Percentiles rank a stretch among this genome's conserved stretches.
These are phyloP conservation scores for Heliconius melpomene DNA, from an alignment of 1,140 invertebrate genomes.

Conservation along the genomic window DNA sequence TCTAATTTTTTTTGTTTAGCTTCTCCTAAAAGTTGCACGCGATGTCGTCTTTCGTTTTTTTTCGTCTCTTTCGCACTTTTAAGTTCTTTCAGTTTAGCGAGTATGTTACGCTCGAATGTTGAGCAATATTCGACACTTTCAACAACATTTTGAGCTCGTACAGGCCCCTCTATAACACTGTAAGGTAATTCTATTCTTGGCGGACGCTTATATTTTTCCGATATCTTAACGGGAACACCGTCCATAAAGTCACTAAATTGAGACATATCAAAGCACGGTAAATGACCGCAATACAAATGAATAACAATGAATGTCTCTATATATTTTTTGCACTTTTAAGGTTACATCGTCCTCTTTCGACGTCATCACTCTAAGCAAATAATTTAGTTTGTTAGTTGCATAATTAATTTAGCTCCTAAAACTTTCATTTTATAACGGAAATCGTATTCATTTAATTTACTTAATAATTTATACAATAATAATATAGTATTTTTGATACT, in stretches of 20 bases:
- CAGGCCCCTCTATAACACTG: slow-evolving; percentile 83
- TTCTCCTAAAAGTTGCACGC: slow-evolving; percentile 82
- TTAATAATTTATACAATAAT: slow-evolving; percentile 21
- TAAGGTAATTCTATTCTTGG: slow-evolving; percentile 86
- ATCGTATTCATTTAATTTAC: slow-evolving; percentile 23
- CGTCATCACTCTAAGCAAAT: slow-evolving; percentile 64
- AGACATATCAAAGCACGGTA: slow-evolving; percentile 68
- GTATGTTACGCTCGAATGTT: slow-evolving; percentile 85
- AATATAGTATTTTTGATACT: slow-evolving; percentile 32
- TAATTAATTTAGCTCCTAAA: slow-evolving; percentile 20
- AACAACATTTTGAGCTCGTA: slow-evolving; percentile 81
- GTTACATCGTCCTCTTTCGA: slow-evolving; percentile 73
- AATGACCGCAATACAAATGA: slow-evolving; percentile 62
- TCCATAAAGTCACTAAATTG: slow-evolving; percentile 85
- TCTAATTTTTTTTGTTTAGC: slow-evolving; percentile 77
- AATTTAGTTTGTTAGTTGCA: slow-evolving; percentile 23
- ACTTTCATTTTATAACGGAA: slow-evolving; percentile 25
- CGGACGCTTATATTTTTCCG: slow-evolving; percentile 91
- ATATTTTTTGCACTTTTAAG: slow-evolving; percentile 73
- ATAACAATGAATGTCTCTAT: slow-evolving; percentile 70
- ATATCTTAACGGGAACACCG: slow-evolving; percentile 92
- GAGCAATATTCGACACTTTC: slow-evolving; percentile 85
- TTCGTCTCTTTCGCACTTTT: slow-evolving; percentile 83
- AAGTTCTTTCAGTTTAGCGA: slow-evolving; percentile 86
- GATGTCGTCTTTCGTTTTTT: slow-evolving; percentile 81